phyloP scores from a whole-genome alignment of 2,888 invertebrate species.

The Dastarcus helophoroides region DNA sequence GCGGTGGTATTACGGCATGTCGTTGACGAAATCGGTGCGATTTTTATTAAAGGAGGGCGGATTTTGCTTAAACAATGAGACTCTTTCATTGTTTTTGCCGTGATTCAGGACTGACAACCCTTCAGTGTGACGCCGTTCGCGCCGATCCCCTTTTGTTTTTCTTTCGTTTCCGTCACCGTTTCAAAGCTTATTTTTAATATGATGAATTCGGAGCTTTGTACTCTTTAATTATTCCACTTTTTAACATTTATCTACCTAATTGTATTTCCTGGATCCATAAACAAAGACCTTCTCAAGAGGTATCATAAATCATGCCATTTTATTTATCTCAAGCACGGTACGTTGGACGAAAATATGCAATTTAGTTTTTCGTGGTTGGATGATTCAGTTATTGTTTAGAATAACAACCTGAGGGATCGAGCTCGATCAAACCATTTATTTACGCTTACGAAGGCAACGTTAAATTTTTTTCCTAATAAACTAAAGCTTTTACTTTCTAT shows the following conservation, averaged over 20 bases:
- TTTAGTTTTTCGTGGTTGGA: constrained; percentile 25
- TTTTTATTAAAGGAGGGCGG: constrained; percentile 12
- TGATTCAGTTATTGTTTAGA: constrained; percentile 21
- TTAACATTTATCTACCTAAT: constrained; percentile 41
- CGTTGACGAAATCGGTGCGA: too few relatives aligned
- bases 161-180: constrained; percentile 36
- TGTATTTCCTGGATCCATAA: constrained; percentile 34
- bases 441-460: too few relatives aligned
- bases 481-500: too few relatives aligned
- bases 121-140: constrained; percentile 33
- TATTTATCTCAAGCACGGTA: constrained; percentile 27
- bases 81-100: constrained; percentile 39
- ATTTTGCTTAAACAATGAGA: constrained; percentile 33
- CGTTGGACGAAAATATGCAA: constrained; percentile 28
- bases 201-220: constrained; percentile 40
- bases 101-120: constrained; percentile 37
- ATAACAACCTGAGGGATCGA: too few relatives aligned
- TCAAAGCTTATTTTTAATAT: constrained; percentile 39
- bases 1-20: too few relatives aligned
- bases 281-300: constrained; percentile 34
- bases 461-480: too few relatives aligned
- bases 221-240: constrained; percentile 38
- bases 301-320: constrained; percentile 36
- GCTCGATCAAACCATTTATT: too few relatives aligned
- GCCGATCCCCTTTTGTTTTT: constrained; percentile 35